Evolutionary conservation across 1,140 invertebrate species (phyloP).

Genomic region (Aphaenogaster rudis): DNA sequence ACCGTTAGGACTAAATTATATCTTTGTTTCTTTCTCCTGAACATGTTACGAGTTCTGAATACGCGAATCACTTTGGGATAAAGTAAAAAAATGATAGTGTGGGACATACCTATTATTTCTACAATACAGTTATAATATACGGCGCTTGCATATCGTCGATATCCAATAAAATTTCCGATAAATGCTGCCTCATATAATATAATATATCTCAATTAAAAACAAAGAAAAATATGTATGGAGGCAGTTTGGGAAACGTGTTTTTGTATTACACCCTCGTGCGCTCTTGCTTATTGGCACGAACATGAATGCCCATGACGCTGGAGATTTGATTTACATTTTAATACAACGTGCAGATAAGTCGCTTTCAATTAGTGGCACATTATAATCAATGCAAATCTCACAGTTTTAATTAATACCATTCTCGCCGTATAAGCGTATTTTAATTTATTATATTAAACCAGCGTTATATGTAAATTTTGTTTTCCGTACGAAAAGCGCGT

Average conservation of each 20-base stretch:
- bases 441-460: conserved; percentile 76
- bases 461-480: conserved; percentile 31
- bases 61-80: background rate
- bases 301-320: conserved; percentile 46
- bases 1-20: conserved; percentile 37
- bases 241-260: conserved; percentile 28
- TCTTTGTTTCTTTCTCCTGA: background rate
- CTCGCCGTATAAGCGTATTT: conserved; percentile 71
- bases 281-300: conserved; percentile 38
- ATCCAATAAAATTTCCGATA: conserved; percentile 51
- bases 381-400: conserved; percentile 79
- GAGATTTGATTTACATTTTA: conserved; percentile 80
- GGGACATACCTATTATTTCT: background rate
- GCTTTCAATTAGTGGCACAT: conserved; percentile 78
- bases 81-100: conserved; percentile 22
- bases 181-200: conserved; percentile 14
- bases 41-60: background rate
- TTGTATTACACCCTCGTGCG: conserved; percentile 8
- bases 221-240: conserved; percentile 6
- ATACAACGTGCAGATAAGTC: conserved; percentile 76
- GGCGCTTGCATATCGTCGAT: background rate
- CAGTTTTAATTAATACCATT: conserved; percentile 77
- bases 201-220: conserved; percentile 27
- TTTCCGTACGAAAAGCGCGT: conserved; percentile 26
- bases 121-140: conserved; percentile 5